phyloP scores from a whole-genome alignment of 2,113 vertebrate genomes.

The Pipra filicauda region DNA sequence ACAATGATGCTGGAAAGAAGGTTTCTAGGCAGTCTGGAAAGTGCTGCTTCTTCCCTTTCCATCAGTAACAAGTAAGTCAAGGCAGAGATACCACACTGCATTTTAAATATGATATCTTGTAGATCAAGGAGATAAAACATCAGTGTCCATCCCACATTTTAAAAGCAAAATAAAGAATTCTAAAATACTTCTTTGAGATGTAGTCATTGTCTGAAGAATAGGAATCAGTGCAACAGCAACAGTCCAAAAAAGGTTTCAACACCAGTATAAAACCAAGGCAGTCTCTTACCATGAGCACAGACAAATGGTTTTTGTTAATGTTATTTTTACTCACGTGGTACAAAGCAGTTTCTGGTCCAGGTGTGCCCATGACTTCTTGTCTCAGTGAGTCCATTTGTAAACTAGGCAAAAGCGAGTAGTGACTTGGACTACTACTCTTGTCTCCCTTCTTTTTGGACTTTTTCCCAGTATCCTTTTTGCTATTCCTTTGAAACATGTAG shows the following conservation, averaged over 20 bases:
- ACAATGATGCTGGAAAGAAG: neutral
- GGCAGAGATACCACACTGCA: neutral
- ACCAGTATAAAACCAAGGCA: neutral
- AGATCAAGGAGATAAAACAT: neutral
- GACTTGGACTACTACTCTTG: slow-evolving; percentile 91
- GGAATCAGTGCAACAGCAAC: neutral
- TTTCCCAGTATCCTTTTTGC: slow-evolving; percentile 91
- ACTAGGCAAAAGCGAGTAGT: slow-evolving; percentile 88
- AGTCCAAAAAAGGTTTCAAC: neutral
- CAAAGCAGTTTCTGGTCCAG: slow-evolving; percentile 86
- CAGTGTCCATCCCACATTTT: neutral
- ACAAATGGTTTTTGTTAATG: neutral
- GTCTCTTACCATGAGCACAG: neutral
- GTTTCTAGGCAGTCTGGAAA: neutral
- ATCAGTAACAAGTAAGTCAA: neutral
- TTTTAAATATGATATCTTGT: neutral
- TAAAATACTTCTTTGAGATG: neutral
- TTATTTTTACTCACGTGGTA: slow-evolving; percentile 86
- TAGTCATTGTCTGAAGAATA: neutral
- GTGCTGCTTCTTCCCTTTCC: neutral
- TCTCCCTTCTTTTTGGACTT: slow-evolving; percentile 94
- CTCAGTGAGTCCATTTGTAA: slow-evolving; percentile 92
- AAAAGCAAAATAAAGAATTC: neutral
- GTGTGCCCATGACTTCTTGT: slow-evolving; percentile 89
- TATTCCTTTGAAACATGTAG: slow-evolving; percentile 90